Evolutionary conservation across 1,140 invertebrate genomes (phyloP), one percentile per base, ranked within the genome.

Genomic region (Triops longicaudatus): DNA sequence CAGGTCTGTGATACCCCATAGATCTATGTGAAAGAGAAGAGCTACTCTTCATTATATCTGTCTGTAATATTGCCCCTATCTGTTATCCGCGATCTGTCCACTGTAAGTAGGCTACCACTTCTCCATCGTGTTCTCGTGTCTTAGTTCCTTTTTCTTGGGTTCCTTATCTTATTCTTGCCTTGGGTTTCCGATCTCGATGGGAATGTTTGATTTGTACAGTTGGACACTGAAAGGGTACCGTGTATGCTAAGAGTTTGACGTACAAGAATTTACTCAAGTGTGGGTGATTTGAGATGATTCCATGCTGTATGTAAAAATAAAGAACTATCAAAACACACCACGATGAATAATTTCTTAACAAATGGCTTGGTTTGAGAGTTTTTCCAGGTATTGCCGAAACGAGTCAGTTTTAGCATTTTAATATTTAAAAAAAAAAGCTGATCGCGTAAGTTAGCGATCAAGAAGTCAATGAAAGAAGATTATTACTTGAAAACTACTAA

Each of bases 1-100:
- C 50, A 63, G 50, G 50, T 63, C 50, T 63, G 50, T 63, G 50
- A 63, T 63, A 63, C 50, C 50, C 31, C 50, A 63, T 63, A 63
- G 50, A 63, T 63, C 50, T 63, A 63, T 63, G 50, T 63, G 50
- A 63, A 63, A 63, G 50, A 63, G 50, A 63, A 22, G 50, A 63
- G 50, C 22, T n/a, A 63, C 50, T 63, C 50, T 63, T 63, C 50
- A 63, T 17, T 63, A 63, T 63, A 63, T 63, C 50, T 63, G 50
- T 63, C 50, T 63, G 50, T 63, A 63, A 63, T 63, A 22, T n/a
- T 63, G 50, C 50, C 10, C n/a, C 50, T 63, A 17, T 63, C 50
- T 63, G 10, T 63, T 63, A 63, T 22, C 50, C 50, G 50, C 50
- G 22, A 63, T 63, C 50, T 63, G 50, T 22, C 50, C 50, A 63